Base-by-base conservation (phyloP, 1,140 invertebrate genomes). In the Oedothorax gibbosus region DNA sequence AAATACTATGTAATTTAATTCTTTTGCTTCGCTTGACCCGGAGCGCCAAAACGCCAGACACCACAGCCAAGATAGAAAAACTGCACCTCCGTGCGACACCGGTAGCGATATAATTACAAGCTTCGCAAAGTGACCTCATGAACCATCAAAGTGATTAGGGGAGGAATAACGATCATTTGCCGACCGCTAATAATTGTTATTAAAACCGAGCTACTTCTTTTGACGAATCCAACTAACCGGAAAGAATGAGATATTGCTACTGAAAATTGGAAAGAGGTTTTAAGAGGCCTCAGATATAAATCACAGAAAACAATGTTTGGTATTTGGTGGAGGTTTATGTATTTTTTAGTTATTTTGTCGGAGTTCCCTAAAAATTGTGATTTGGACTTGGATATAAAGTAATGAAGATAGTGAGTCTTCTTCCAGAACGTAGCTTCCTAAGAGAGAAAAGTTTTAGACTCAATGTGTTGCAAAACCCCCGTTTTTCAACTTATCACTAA, bases 121-220 rank as follows among this genome's bases (percentile, higher is more conserved):
- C 62, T 35, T 80, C 2, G 35, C 35, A 9, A 56, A 66, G 76
- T 54, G 64, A 79, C 78, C 66, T 66, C 35, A n/a, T n/a, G 62
- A 79, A 79, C 76, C 60, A 15, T 65, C 57, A 66, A 68, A 60
- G 50, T 54, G 51, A 80, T 57, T 69, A 71, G 78, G 66, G 78
- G 51, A 57, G 66, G 62, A 69, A 69, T 51, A 18, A 49, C 20
- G 62, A 69, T 80, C 53, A 80, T 80, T 71, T 71, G 62, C 65
- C 53, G 21, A 80, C 78, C 78, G 54, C 78, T 80, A 80, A 80
- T 80, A 21, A 69, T 80, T 57, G 54, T 80, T 80, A 80, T 80
- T 71, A 80, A n/a, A 35, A 15, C 35, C 21, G n/a, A 35, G 51
- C 56, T 71, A 12, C 54, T 62, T 62, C 76, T 79, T 53, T 62